Base-by-base conservation (phyloP, 2,888 invertebrate genomes). In the Dascillus cervinus region DNA sequence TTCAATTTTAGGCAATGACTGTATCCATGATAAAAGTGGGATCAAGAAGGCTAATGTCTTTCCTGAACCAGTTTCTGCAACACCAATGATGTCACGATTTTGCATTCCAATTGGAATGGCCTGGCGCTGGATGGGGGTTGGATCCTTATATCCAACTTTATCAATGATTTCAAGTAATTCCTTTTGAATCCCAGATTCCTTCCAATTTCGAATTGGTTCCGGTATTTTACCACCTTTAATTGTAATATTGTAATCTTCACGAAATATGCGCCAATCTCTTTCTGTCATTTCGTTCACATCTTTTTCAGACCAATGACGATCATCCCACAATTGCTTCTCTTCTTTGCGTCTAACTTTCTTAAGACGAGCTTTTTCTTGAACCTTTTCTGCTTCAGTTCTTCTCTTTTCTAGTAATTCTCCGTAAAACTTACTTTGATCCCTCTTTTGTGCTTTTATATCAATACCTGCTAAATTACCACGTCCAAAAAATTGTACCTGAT, bases 191-290 rank as follows among this genome's bases (percentile, higher is more conserved):
- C 79, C 79, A 3, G 89, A 90, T 68, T 99, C 98, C 43, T 82
- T 84, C 98, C 98, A 99, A 39, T 75, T 79, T 17, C 98, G 75
- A 35, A 98, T 80, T 0, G 98, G 98, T 67, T 94, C 91, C 0
- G 98, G 96, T 50, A 99, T 94, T 57, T 75, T 83, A 1, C 98
- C 98, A 44, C 95, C 95, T 66, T 99, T 98, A 39, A 97, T 89
- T 2, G 94, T 88, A 30, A 99, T 96, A 59, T 94, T 98, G 63
- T 95, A 99, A 67, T 99, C 98, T 66, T 99, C 98, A 43, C 96
- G 77, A 63, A 99, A 99, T 53, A 99, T 99, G 64, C 98, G 79
- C 98, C 98, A 99, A 70, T 99, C 98, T 52, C 98, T 75, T 62
- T 99, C 97, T 0, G 89, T 91, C 98, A 99, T 99, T 65, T 97